A percentile compares a stretch with the other conserved stretches of the same genome.
These are phyloP conservation scores for Thalassarche chlororhynchos DNA, from an alignment of 2,113 vertebrate species.

Conservation along the genomic window DNA sequence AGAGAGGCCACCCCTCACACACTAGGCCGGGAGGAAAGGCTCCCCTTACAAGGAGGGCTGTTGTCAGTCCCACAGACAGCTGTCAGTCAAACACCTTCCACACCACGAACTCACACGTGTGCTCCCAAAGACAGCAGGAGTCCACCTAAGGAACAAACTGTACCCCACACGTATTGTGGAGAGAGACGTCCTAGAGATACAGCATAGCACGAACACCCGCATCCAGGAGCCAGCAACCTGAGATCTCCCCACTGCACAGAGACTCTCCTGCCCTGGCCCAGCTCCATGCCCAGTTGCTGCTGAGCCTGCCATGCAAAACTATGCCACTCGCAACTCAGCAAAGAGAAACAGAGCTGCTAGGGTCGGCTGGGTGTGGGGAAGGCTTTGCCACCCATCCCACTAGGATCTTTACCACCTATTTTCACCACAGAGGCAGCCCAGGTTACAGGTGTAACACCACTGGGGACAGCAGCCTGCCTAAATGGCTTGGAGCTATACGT, in stretches of 20 bases:
- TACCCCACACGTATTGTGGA: rapidly evolving
- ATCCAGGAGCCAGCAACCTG: rapidly evolving
- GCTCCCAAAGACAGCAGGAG: not conserved
- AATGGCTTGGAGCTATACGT: rapidly evolving
- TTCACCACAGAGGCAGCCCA: not conserved
- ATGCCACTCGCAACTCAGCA: rapidly evolving
- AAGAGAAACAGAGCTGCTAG: not conserved
- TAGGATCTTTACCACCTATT: rapidly evolving
- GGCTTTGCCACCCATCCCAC: not conserved
- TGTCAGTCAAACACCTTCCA: not conserved
- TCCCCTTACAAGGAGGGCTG: not conserved
- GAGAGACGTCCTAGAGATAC: not conserved
- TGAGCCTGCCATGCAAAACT: not conserved
- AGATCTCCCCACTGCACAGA: not conserved
- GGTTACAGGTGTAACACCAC: not conserved
- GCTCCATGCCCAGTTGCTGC: not conserved
- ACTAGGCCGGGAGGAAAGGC: not conserved
- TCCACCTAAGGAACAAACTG: not conserved
- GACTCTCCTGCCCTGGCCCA: not conserved
- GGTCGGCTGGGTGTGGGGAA: rapidly evolving
- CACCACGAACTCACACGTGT: rapidly evolving
- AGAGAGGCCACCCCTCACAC: not conserved
- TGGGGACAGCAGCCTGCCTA: not conserved
- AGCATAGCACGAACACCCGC: rapidly evolving
- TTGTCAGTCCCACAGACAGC: not conserved